Conservation (phyloP, 2,888 invertebrate genomes). For the Nephrotoma flavescens region DNA sequence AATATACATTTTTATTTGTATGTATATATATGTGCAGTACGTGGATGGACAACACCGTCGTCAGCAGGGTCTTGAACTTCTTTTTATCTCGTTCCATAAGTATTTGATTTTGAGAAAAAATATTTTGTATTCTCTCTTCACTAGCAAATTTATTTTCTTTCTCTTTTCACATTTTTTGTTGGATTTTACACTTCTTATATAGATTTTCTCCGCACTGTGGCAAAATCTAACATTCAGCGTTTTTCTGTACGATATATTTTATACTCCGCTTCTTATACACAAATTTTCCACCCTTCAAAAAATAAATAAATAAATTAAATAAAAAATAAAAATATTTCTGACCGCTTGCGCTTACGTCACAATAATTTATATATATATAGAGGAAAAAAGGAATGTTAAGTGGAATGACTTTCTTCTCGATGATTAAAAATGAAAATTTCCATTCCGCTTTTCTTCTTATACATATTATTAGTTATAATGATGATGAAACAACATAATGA, state of each 20-base stretch:
- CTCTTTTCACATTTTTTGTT: not conserved
- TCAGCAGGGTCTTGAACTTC: constrained; percentile 6
- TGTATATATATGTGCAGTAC: not conserved
- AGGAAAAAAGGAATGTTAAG: not conserved
- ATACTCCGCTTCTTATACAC: not conserved
- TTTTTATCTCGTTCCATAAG: not conserved
- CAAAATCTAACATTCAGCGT: constrained; percentile 1
- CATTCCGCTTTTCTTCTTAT: not conserved
- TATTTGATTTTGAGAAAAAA: not conserved
- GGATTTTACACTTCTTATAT: not conserved
- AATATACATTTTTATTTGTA: not conserved
- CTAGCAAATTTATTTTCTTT: not conserved
- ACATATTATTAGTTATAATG: not conserved
- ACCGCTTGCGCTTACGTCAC: constrained; percentile 4
- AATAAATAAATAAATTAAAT: not conserved
- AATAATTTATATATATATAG: not conserved
- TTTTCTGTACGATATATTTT: not conserved
- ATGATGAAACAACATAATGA: not conserved
- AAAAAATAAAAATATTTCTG: not conserved
- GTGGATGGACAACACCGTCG: constrained; percentile 5
- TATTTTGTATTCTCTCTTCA: not conserved
- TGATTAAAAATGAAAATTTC: not conserved
- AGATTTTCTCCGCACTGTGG: not conserved
- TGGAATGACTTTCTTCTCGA: not conserved
- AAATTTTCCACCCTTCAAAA: not conserved